These are phyloP conservation scores for Menidia beryllina DNA, from an alignment of 2,113 vertebrate genomes.

Conservation along the genomic window DNA sequence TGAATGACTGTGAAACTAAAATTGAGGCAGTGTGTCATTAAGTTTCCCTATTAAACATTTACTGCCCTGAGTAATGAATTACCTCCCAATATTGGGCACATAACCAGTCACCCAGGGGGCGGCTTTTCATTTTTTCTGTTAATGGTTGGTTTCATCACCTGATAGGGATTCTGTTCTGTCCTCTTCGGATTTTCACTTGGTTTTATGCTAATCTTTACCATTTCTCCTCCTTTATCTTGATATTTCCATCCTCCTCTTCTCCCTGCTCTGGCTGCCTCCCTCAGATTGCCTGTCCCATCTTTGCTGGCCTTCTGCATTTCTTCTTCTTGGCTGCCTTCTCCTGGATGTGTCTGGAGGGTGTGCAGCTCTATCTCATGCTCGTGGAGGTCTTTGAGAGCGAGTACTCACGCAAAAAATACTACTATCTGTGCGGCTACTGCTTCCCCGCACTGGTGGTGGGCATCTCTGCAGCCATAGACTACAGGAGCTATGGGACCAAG, in stretches of 20 bases:
- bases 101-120: conserved; percentile 31
- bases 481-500: conserved; percentile 94
- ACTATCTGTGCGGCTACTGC: conserved; percentile 94
- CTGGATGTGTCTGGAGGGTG: conserved; percentile 94
- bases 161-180: conserved; percentile 41
- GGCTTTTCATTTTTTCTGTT: conserved; percentile 45
- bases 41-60: conserved; percentile 52
- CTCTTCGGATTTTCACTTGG: conserved; percentile 25
- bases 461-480: conserved; percentile 92
- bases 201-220: conserved; percentile 20
- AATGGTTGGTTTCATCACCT: conserved; percentile 16
- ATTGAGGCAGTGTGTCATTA: conserved; percentile 41
- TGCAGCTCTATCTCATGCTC: conserved; percentile 94
- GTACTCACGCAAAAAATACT: conserved; percentile 92
- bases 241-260: conserved; percentile 14
- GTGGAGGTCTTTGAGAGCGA: conserved; percentile 94
- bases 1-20: conserved; percentile 30
- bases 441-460: conserved; percentile 93
- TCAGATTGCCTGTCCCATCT: conserved; percentile 92
- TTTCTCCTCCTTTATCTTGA: conserved; percentile 32
- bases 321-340: conserved; percentile 95
- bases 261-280: conserved; percentile 1
- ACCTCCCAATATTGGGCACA: conserved; percentile 44
- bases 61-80: conserved; percentile 44
- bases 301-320: conserved; percentile 92